These are phyloP conservation scores for Cyanoramphus novaezelandiae DNA, from an alignment of 2,113 vertebrate genomes.

Conservation along the genomic window DNA sequence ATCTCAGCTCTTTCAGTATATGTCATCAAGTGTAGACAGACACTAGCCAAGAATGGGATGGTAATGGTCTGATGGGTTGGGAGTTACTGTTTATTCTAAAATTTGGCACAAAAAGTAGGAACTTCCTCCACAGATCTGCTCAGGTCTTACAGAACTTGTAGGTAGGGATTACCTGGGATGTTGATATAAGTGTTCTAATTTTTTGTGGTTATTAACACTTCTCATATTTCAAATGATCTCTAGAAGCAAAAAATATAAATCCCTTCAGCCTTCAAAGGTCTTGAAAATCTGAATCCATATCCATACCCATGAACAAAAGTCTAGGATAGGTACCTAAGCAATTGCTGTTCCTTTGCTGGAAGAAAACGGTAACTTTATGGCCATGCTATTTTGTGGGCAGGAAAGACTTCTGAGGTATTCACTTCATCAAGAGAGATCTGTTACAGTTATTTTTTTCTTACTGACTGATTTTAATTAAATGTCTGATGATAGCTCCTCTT, in stretches of 20 bases:
- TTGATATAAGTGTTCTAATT: neutral
- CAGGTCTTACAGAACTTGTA: neutral
- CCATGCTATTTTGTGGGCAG: neutral
- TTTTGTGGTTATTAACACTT: neutral
- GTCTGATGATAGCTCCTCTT: neutral
- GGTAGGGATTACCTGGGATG: neutral
- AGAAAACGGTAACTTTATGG: neutral
- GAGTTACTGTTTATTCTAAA: neutral
- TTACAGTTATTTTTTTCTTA: neutral
- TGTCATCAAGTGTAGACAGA: neutral
- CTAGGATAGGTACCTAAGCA: neutral
- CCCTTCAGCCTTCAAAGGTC: neutral
- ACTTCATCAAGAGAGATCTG: neutral
- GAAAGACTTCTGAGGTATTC: neutral
- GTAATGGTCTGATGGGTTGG: neutral
- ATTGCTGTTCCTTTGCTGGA: neutral
- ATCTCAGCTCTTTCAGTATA: neutral
- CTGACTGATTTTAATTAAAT: slow-evolving; percentile 2
- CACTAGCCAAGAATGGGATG: neutral
- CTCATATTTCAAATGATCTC: neutral
- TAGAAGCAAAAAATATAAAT: neutral
- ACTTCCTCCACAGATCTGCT: neutral
- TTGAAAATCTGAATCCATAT: neutral
- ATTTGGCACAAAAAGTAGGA: neutral
- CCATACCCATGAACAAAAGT: neutral